Base-by-base conservation (phyloP, 2,888 invertebrate species). In the Catocala sponsa region DNA sequence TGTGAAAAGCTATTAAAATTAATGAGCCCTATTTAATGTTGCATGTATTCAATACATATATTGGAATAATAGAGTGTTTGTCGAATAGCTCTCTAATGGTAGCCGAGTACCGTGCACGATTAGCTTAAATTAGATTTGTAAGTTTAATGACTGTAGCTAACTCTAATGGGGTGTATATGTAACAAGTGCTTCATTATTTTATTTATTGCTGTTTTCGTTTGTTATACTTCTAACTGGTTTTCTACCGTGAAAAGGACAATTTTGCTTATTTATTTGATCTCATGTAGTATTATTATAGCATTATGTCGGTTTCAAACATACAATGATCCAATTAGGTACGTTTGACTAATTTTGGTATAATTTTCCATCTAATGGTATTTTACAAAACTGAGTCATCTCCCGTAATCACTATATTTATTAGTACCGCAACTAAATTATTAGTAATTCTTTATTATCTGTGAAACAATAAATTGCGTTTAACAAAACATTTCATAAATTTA, bases 71-170 rank as follows among this genome's bases (percentile, higher is more conserved):
- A 9, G 9, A 7, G 35, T 65, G 73, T 72, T 76, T 76, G 72
- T 72, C 5, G 35, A 63, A 60, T 42, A 13, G 51, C 41, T 61
- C 65, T 72, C 53, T 72, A 72, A 60, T 65, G 63, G 61, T 61
- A 65, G 72, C 25, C 59, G 63, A 47, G 35, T 32, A 51, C 54
- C 59, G 38, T 49, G 15, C 10, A 48, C 63, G 65, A 63, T 72
- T 75, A 72, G 59, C 63, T 72, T 65, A 60, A 65, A 75, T 63
- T 65, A 72, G 73, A 72, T 73, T 75, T 72, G 62, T 25, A 68
- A 62, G 65, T 74, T 72, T 70, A 72, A 74, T 70, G 64, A 65
- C 70, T 70, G 57, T 65, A 65, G 57, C 74, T 74, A 70, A 70
- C 55, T 46, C 35, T 65, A 62, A 74, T 62, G 70, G 51, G 65